Conservation (phyloP, 2,888 invertebrate genomes). For the Idaea aversata region DNA sequence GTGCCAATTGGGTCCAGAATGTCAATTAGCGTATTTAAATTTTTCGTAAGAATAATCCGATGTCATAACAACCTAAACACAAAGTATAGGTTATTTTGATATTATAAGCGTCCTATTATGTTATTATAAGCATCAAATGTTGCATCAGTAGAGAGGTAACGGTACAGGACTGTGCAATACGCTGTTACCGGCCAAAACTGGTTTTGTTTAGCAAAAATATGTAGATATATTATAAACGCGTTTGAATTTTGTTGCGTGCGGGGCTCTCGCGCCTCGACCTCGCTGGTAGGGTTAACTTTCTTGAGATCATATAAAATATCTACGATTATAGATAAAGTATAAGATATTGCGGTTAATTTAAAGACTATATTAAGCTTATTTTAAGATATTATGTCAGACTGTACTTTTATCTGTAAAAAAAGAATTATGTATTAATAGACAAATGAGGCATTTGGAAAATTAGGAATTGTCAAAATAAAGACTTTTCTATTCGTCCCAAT, state of each 20-base stretch:
- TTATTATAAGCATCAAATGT: slow-evolving; percentile 76
- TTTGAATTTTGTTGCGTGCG: slow-evolving; percentile 53
- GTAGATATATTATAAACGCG: slow-evolving; percentile 40
- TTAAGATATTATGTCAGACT: too few species aligned
- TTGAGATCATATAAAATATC: slow-evolving; percentile 33
- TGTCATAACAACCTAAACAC: not conserved
- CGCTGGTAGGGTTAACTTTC: slow-evolving; percentile 55
- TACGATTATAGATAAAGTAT: slow-evolving; percentile 15
- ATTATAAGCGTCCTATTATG: slow-evolving; percentile 67
- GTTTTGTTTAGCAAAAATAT: slow-evolving; percentile 67
- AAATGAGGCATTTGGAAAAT: too few species aligned
- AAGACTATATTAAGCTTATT: too few species aligned
- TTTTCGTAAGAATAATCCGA: too few species aligned
- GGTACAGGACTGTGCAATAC: slow-evolving; percentile 66
- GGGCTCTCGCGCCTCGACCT: slow-evolving; percentile 56
- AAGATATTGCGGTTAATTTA: too few species aligned
- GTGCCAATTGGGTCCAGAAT: too few species aligned
- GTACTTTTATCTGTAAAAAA: too few species aligned
- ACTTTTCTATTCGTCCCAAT: too few species aligned
- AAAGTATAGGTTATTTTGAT: not conserved
- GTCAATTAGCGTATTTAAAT: too few species aligned
- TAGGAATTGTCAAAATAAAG: too few species aligned
- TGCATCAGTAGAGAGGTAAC: slow-evolving; percentile 72
- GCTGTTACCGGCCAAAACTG: slow-evolving; percentile 55
- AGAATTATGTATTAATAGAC: too few species aligned